A percentile compares a stretch with the other conserved stretches of the same genome.
These are phyloP conservation scores for Dolichomitus sp. DNA, from an alignment of 2,888 invertebrate genomes.

Conservation along the genomic window DNA sequence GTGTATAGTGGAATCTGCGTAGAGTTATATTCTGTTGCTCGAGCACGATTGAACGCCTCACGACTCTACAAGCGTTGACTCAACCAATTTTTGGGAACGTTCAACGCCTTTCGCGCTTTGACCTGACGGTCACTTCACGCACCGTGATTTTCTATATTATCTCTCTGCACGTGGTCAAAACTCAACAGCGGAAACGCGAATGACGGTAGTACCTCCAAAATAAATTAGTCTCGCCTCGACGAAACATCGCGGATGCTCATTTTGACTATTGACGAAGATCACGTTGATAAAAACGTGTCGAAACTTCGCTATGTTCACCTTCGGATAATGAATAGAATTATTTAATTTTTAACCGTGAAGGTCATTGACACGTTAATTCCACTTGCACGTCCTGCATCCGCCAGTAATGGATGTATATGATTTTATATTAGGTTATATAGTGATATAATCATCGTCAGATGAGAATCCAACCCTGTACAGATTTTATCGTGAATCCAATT, in stretches of 20 bases:
- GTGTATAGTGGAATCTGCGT: too few species aligned
- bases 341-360: constrained; percentile 49
- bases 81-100: background rate
- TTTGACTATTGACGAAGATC: background rate
- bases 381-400: constrained; percentile 29
- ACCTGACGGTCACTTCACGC: background rate
- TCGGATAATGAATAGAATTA: constrained; percentile 33
- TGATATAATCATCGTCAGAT: background rate
- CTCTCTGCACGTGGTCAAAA: background rate
- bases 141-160: background rate
- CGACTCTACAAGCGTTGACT: background rate
- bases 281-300: constrained; percentile 15
- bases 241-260: constrained; percentile 30
- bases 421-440: background rate
- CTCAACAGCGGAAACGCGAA: constrained; percentile 23
- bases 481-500: constrained; percentile 6
- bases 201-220: constrained; percentile 21
- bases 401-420: background rate
- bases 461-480: constrained; percentile 1
- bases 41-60: background rate
- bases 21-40: too few species aligned
- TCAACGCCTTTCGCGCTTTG: constrained; percentile 17
- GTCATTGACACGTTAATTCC: constrained; percentile 20
- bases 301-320: background rate
- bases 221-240: constrained; percentile 58